Percentiles rank a stretch among this genome's conserved stretches.
Conservation (phyloP, 2,113 vertebrate species). For the Polyodon spathula region DNA sequence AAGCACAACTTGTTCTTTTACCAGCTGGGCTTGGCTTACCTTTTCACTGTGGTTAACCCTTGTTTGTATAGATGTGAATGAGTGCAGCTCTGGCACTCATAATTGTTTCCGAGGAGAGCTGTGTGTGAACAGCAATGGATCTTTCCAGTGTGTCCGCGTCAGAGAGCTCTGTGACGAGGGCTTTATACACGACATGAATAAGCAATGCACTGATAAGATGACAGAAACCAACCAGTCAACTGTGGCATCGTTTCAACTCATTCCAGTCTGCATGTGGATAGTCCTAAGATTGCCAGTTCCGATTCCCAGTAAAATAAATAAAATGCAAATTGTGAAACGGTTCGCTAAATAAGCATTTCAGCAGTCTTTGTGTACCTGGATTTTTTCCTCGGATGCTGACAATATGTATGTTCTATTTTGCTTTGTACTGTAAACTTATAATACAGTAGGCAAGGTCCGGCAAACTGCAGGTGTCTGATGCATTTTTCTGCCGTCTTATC, state of each 20-base stretch:
- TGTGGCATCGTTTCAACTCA: background rate
- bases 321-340: no score
- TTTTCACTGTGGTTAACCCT: constrained; percentile 4
- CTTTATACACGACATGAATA: constrained; percentile 29
- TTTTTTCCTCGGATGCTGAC: no score
- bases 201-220: constrained; percentile 32
- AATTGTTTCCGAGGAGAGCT: constrained; percentile 26
- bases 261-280: background rate
- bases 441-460: constrained; percentile 5
- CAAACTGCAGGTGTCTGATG: constrained; percentile 6
- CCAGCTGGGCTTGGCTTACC: background rate
- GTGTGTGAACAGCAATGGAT: constrained; percentile 29
- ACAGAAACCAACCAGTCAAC: background rate
- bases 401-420: no score
- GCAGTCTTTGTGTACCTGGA: no score
- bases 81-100: constrained; percentile 24
- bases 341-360: no score
- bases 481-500: background rate
- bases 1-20: no score
- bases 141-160: constrained; percentile 23
- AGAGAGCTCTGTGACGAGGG: constrained; percentile 26
- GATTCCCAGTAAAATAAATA: background rate
- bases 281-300: constrained; percentile 16
- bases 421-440: no score
- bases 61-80: constrained; percentile 29